Base-by-base conservation (phyloP, 1,140 invertebrate genomes). In the Sweltsa coloradensis region DNA sequence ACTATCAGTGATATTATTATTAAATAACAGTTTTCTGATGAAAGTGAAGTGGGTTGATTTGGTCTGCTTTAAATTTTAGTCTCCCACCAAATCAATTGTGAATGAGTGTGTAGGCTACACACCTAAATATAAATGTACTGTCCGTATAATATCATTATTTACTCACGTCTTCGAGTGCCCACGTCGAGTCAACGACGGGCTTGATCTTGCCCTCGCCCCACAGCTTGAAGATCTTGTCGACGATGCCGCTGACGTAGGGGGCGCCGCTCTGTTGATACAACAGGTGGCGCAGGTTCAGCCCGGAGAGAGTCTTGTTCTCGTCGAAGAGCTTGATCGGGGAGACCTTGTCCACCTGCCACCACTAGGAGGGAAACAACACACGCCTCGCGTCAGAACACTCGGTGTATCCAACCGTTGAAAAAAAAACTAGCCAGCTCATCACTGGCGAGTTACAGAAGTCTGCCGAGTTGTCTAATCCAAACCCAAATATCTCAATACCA, bases 281-380 rank as follows among this genome's bases (percentile, higher is more conserved):
- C 57, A 92, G 67, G 62, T 88, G 82, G 34, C 87, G 79, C 51
- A 91, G 71, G 68, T 90, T 88, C 59, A 93, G 77, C 1, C 88
- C 88, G 18, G 78, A 73, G 34, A 92, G 68, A 36, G 75, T 79
- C 66, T 89, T 88, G 68, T 91, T 92, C 60, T 93, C 88, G 56
- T 91, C 87, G 63, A 82, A 91, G 50, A 92, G 66, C 66, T 89
- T 90, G 54, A 90, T 77, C 1, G 87, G 86, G 5, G 81, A 87
- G 34, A 91, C 75, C 67, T 89, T 91, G 63, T 90, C 87, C 16
- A 89, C 85, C 72, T 89, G 85, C 86, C 85, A 91, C 87, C 87
- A 91, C 83, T 83, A 59, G 13, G 67, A 72, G 49, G 53, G 3
- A 36, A 42, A 34, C 27, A 50, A 5, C 9, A 37, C 9, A 26